Evolutionary conservation across 1,140 invertebrate species (phyloP).

Genomic region (Philotrypesis tridentata): DNA sequence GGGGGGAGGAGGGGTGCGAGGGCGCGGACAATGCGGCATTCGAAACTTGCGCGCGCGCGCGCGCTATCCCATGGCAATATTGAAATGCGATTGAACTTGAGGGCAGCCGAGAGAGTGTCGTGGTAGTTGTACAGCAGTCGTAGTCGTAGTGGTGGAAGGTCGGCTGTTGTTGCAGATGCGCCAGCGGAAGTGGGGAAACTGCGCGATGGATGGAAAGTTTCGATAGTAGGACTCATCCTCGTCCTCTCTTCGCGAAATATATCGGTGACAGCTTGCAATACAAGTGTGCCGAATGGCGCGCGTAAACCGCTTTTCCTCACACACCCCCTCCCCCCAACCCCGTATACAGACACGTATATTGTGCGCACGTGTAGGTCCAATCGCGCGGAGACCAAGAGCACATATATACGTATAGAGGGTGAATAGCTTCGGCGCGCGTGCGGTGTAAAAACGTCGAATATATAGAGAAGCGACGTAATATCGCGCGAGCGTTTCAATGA

Average conservation of each 20-base stretch:
- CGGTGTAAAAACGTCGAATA: constrained; percentile 22
- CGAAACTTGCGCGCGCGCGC: constrained; percentile 3
- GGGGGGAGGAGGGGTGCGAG: too few relatives aligned
- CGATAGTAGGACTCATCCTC: constrained; percentile 31
- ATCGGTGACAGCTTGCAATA: constrained; percentile 43
- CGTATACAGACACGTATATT: too few relatives aligned
- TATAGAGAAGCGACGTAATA: constrained; percentile 21
- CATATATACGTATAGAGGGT: background rate
- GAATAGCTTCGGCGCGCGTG: background rate
- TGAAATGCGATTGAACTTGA: constrained; percentile 41
- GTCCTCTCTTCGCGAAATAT: constrained; percentile 21
- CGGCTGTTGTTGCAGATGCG: constrained; percentile 7
- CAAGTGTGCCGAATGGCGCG: background rate
- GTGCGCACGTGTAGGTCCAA: too few relatives aligned
- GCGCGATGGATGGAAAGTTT: constrained; percentile 38
- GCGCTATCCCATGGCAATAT: constrained; percentile 15
- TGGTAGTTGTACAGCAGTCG: too few relatives aligned
- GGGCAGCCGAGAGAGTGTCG: background rate
- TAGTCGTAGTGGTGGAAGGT: background rate
- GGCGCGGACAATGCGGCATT: background rate
- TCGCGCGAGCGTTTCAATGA: background rate
- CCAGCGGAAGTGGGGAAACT: background rate
- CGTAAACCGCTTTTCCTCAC: background rate
- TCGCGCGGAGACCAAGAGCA: background rate
- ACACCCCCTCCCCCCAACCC: too few relatives aligned